Conservation (phyloP, 2,797 vertebrate species). For the Adelosebastes latens region DNA sequence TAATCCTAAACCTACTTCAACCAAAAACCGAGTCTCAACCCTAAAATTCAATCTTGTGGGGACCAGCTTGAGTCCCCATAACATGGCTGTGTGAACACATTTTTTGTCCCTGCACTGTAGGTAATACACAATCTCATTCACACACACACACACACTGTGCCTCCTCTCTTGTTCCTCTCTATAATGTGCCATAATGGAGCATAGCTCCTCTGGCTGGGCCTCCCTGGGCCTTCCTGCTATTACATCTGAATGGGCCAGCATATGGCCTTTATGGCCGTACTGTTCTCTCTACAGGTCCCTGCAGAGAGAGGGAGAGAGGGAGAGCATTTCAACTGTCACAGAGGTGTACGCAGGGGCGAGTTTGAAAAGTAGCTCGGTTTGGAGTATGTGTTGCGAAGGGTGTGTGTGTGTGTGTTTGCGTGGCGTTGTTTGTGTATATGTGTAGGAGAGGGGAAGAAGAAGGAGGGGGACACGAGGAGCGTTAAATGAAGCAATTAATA, state of each 20-base stretch:
- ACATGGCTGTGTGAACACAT: conserved; percentile 10
- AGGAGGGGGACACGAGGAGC: conserved; percentile 58
- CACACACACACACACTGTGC: conserved; percentile 28
- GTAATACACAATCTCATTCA: conserved; percentile 22
- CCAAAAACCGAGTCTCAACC: background rate
- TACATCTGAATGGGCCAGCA: conserved; percentile 79
- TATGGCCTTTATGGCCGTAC: conserved; percentile 79
- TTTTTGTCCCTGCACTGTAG: conserved; percentile 15
- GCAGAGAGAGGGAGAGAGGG: conserved; percentile 45
- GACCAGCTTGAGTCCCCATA: conserved; percentile 6
- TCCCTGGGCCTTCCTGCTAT: conserved; percentile 71
- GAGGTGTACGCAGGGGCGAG: conserved; percentile 55
- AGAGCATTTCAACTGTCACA: conserved; percentile 65
- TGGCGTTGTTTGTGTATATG: conserved; percentile 68
- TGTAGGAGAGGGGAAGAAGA: conserved; percentile 33
- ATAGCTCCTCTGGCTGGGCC: conserved; percentile 63
- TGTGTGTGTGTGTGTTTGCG: conserved; percentile 22
- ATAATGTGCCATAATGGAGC: conserved; percentile 72
- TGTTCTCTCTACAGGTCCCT: conserved; percentile 73
- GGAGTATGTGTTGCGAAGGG: conserved; percentile 9
- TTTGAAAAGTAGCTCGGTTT: conserved; percentile 53
- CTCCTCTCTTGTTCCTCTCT: conserved; percentile 56
- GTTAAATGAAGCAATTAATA: conserved; percentile 90
- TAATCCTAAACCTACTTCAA: background rate
- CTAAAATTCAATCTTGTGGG: background rate